phyloP scores from a whole-genome alignment of 2,888 invertebrate species.

The Tyria jacobaeae region DNA sequence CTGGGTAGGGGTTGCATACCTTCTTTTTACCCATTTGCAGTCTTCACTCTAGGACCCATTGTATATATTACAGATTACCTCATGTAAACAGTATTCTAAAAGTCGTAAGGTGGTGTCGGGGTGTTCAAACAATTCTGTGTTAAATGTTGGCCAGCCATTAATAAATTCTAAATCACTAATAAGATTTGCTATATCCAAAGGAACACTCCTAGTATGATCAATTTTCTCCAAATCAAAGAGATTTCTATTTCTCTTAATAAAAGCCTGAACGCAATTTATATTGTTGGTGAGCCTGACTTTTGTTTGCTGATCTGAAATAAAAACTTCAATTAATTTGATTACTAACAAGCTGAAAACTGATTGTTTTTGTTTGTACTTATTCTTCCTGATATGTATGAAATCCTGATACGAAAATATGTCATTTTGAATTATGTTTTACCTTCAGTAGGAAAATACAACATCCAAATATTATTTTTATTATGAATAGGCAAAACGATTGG shows the following conservation, averaged over 20 bases:
- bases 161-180: constrained; percentile 85
- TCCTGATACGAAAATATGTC: no score
- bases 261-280: constrained; percentile 65
- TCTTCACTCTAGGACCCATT: no score
- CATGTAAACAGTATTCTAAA: constrained; percentile 93
- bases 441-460: constrained; percentile 91
- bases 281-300: constrained; percentile 64
- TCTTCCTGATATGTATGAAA: no score
- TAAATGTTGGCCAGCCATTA: constrained; percentile 88
- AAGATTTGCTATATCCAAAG: constrained; percentile 86
- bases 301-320: constrained; percentile 62
- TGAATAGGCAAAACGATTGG: constrained; percentile 69
- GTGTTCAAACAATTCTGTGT: constrained; percentile 88
- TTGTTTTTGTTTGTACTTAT: background rate
- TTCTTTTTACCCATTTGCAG: no score
- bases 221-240: constrained; percentile 86
- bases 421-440: constrained; percentile 66
- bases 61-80: constrained; percentile 77
- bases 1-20: no score
- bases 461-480: constrained; percentile 89
- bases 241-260: constrained; percentile 70
- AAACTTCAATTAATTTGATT: constrained; percentile 1
- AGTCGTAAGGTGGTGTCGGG: constrained; percentile 90
- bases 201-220: constrained; percentile 85
- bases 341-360: background rate